Evolutionary conservation across 2,113 vertebrate genomes (phyloP).

Genomic region (Macquaria australasica): DNA sequence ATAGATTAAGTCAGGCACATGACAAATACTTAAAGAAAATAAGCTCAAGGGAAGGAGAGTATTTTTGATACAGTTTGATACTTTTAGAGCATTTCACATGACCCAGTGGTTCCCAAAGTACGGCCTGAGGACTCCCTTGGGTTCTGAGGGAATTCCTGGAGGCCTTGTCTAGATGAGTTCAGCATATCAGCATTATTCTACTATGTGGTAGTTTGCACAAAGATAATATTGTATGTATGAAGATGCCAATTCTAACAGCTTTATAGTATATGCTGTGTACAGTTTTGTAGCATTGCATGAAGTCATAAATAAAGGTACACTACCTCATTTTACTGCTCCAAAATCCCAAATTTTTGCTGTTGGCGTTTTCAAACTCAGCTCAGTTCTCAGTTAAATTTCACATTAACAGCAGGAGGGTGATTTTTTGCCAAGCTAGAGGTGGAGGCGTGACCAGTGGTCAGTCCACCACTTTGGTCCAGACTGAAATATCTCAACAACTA

Average conservation of each 20-base stretch:
- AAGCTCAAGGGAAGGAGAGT: slow-evolving; percentile 1
- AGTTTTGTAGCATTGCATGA: background rate
- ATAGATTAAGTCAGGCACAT: slow-evolving; percentile 17
- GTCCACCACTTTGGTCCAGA: background rate
- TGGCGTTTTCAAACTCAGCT: background rate
- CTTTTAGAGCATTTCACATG: slow-evolving; percentile 44
- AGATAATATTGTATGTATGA: background rate
- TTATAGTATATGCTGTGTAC: background rate
- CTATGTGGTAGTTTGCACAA: background rate
- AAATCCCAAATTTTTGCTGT: background rate
- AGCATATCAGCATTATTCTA: background rate
- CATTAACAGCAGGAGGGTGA: background rate
- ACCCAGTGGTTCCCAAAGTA: slow-evolving; percentile 4
- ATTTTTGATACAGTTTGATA: slow-evolving; percentile 21
- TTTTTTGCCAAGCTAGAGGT: too few relatives aligned
- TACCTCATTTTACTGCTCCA: background rate
- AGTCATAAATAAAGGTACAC: background rate
- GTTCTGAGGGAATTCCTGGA: background rate
- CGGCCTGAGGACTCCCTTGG: background rate
- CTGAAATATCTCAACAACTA: background rate
- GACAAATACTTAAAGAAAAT: slow-evolving; percentile 13
- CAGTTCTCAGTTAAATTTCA: background rate
- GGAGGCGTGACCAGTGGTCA: too few relatives aligned
- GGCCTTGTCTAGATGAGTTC: background rate
- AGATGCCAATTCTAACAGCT: background rate